Evolutionary conservation across 2,888 invertebrate species (phyloP).

Genomic region (Kryphioiulus occultus): DNA sequence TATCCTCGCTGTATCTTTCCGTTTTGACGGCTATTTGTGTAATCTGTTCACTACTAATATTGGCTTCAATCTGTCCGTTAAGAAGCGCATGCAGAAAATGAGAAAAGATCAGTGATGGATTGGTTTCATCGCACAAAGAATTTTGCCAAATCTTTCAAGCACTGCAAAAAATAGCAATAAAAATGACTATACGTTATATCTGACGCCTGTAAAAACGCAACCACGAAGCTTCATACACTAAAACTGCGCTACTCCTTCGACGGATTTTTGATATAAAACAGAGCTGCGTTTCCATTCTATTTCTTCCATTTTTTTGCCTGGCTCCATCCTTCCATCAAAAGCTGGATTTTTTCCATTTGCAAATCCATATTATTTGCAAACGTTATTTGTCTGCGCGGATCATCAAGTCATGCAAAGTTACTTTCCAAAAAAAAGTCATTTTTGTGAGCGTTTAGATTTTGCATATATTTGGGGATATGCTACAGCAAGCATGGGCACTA

Average conservation of each 20-base stretch:
- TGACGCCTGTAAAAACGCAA: neutral
- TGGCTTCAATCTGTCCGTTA: neutral
- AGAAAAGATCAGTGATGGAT: neutral
- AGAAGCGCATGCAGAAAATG: neutral
- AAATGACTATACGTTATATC: conserved; percentile 25
- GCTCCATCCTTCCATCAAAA: neutral
- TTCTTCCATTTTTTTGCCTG: neutral
- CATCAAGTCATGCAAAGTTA: conserved; percentile 31
- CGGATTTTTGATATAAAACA: conserved; percentile 18
- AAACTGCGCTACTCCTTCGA: neutral
- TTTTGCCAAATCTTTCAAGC: neutral
- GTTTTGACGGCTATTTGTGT: conserved; percentile 13
- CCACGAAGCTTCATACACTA: neutral
- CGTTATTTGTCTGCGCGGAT: conserved; percentile 12
- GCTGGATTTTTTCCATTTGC: neutral
- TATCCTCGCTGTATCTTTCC: neutral
- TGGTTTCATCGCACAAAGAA: neutral
- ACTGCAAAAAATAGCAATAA: neutral
- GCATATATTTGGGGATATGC: neutral
- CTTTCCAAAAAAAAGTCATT: conserved; percentile 1
- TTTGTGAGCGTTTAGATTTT: conserved; percentile 5
- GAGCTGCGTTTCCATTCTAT: neutral
- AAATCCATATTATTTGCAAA: conserved; percentile 35
- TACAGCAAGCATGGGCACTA: neutral
- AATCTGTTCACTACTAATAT: neutral